Percentiles rank a stretch among this genome's conserved stretches.
Conservation (phyloP, 2,113 vertebrate species). For the Genyomyrus donnyi region DNA sequence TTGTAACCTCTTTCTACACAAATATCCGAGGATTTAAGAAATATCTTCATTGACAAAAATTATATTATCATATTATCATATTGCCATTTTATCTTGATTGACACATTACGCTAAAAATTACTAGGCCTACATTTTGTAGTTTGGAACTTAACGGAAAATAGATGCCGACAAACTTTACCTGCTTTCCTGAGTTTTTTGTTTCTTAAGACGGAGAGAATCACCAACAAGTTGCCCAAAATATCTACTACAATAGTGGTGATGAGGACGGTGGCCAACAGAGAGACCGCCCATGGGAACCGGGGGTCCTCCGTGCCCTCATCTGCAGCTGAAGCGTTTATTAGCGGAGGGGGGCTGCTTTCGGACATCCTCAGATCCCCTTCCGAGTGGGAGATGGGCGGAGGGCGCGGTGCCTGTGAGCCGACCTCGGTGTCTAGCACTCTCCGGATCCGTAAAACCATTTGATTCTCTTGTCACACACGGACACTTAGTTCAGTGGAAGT, state of each 20-base stretch:
- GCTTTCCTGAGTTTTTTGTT: conserved; percentile 75
- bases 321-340: conserved; percentile 46
- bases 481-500: not conserved
- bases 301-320: conserved; percentile 37
- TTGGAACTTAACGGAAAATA: not conserved
- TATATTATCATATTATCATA: not conserved
- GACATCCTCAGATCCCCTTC: conserved; percentile 48
- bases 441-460: not conserved
- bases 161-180: conserved; percentile 44
- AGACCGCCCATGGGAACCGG: conserved; percentile 55
- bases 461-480: not conserved
- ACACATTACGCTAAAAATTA: not conserved
- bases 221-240: conserved; percentile 68
- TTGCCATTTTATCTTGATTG: not conserved
- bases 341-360: conserved; percentile 41
- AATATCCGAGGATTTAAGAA: not conserved
- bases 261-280: conserved; percentile 62
- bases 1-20: not conserved
- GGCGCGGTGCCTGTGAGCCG: not conserved
- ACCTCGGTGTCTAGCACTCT: not conserved
- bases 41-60: not conserved
- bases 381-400: conserved; percentile 37
- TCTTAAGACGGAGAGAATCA: conserved; percentile 70
- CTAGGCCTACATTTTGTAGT: not conserved
- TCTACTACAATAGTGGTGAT: conserved; percentile 69